Evolutionary conservation across 1,140 invertebrate genomes (phyloP).

Genomic region (Heliconius eleuchia): DNA sequence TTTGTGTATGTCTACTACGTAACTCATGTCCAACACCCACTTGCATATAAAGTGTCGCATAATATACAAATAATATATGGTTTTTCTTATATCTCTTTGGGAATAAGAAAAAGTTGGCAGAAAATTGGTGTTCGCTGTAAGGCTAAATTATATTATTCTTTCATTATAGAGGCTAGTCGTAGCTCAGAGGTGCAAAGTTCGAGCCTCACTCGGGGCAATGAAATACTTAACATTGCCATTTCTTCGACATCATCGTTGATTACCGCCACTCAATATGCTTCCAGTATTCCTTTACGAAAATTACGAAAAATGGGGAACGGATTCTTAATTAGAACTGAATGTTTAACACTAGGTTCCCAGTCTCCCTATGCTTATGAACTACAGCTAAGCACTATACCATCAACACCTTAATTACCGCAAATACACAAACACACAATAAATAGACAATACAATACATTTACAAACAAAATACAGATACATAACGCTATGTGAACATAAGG

Average conservation of each 20-base stretch:
- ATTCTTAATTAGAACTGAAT: too few species aligned
- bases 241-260: too few species aligned
- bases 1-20: slow-evolving; percentile 22
- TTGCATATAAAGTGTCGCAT: slow-evolving; percentile 30
- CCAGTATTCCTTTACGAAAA: too few species aligned
- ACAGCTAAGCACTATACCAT: not conserved
- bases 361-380: not conserved
- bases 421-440: not conserved
- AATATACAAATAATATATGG: slow-evolving; percentile 16
- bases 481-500: slow-evolving; percentile 28
- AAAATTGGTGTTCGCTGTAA: not conserved
- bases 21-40: slow-evolving; percentile 27
- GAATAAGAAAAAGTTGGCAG: not conserved
- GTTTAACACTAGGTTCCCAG: too few species aligned
- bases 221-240: too few species aligned
- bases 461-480: slow-evolving; percentile 21
- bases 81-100: not conserved
- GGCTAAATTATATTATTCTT: not conserved
- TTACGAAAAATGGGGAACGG: too few species aligned
- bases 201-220: too few species aligned
- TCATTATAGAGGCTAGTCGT: too few species aligned
- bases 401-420: not conserved
- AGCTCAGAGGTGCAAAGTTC: too few species aligned
- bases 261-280: too few species aligned
- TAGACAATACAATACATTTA: slow-evolving; percentile 1